These are phyloP conservation scores for Yponomeuta sedellus DNA, from an alignment of 2,888 invertebrate species.

Conservation along the genomic window DNA sequence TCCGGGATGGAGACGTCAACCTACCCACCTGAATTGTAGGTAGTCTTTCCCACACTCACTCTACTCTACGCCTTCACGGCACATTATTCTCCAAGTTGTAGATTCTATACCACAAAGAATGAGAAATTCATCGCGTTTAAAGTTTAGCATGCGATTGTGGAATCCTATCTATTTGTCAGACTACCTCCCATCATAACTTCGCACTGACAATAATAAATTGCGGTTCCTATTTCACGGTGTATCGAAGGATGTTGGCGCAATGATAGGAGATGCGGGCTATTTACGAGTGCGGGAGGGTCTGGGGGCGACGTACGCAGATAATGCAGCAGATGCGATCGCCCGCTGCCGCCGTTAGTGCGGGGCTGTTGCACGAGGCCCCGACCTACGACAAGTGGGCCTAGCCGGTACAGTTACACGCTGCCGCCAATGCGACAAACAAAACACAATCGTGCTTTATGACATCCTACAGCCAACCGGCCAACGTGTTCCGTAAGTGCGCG, in stretches of 20 bases:
- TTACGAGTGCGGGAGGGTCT: constrained; percentile 52
- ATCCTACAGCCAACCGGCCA: constrained; percentile 17
- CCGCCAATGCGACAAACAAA: constrained; percentile 24
- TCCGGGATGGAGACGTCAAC: constrained; percentile 25
- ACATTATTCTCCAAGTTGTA: neutral
- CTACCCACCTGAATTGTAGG: constrained; percentile 18
- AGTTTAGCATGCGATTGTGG: neutral
- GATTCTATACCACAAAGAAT: neutral
- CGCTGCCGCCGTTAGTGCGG: constrained; percentile 29
- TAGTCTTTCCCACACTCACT: constrained; percentile 29
- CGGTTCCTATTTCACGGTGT: constrained; percentile 61
- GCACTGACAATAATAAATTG: constrained; percentile 38
- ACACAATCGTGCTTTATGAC: constrained; percentile 26
- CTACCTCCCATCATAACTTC: constrained; percentile 48
- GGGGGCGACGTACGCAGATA: constrained; percentile 36
- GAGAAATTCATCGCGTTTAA: neutral
- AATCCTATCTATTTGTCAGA: constrained; percentile 11
- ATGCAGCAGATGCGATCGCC: constrained; percentile 42
- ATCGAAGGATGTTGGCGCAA: constrained; percentile 60
- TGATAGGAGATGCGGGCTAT: constrained; percentile 51
- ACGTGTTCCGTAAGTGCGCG: constrained; percentile 18
- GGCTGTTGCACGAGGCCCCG: constrained; percentile 25
- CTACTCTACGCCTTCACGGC: constrained; percentile 14
- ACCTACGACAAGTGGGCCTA: constrained; percentile 33
- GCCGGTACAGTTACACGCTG: constrained; percentile 21